Evolutionary conservation across 2,797 vertebrate genomes (phyloP).

Genomic region (Tinamus major): DNA sequence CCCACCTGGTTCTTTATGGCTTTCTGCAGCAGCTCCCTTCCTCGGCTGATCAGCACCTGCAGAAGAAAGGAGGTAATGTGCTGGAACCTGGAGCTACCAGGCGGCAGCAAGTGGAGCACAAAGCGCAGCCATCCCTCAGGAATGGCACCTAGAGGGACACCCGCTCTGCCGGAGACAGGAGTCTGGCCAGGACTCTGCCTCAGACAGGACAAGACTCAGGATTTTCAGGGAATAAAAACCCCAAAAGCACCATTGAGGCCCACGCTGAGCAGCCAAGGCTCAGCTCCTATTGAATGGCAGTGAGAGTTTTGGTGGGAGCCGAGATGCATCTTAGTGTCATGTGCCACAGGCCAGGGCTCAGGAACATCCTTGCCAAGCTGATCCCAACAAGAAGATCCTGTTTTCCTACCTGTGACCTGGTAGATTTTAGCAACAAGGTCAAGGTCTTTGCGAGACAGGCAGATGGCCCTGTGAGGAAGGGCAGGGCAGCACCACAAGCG

Average conservation of each 20-base stretch:
- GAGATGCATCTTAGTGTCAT: neutral
- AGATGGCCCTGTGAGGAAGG: neutral
- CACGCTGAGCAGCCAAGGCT: neutral
- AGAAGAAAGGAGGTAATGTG: neutral
- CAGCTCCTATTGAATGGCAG: neutral
- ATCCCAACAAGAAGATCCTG: neutral
- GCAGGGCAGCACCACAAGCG: neutral
- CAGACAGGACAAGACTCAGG: neutral
- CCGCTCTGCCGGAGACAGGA: neutral
- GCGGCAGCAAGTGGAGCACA: neutral
- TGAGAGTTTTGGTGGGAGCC: neutral
- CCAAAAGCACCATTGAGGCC: neutral
- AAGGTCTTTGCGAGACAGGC: neutral
- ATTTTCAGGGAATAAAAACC: neutral
- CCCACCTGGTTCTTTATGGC: conserved; percentile 89
- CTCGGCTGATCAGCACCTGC: conserved; percentile 86
- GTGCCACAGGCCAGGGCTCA: neutral
- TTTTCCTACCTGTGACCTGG: neutral
- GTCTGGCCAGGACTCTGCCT: neutral
- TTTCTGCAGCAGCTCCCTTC: conserved; percentile 89
- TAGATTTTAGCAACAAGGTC: neutral
- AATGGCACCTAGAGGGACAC: neutral
- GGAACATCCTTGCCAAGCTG: neutral
- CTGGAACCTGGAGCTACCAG: neutral
- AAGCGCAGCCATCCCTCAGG: accelerated